These are phyloP conservation scores for Limenitis camilla DNA, from an alignment of 2,888 invertebrate genomes.

Conservation along the genomic window DNA sequence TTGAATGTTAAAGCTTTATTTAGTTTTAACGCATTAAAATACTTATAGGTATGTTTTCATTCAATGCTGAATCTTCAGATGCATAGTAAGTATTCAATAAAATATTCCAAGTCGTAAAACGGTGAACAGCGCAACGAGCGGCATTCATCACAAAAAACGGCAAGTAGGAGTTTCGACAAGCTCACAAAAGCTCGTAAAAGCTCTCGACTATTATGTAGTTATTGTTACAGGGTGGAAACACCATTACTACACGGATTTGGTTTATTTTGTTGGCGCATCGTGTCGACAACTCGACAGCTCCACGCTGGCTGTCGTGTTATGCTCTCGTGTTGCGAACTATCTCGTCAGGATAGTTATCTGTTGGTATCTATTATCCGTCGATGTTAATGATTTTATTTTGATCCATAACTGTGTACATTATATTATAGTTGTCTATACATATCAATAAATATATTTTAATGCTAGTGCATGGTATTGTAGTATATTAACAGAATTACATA, in stretches of 20 bases:
- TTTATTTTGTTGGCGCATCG: conserved; percentile 64
- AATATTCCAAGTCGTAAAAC: conserved; percentile 56
- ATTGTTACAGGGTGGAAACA: conserved; percentile 74
- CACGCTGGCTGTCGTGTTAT: conserved; percentile 21
- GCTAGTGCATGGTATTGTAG: no score
- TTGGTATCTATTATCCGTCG: background rate
- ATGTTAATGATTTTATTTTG: background rate
- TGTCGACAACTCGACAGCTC: conserved; percentile 37
- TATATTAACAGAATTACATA: no score
- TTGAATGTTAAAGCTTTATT: no score
- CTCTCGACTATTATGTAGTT: conserved; percentile 74
- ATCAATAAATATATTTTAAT: no score
- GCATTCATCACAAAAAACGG: conserved; percentile 65
- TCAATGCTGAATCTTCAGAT: conserved; percentile 42
- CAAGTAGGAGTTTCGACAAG: conserved; percentile 69
- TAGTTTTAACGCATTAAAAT: background rate
- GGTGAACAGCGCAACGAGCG: conserved; percentile 43
- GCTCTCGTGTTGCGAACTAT: conserved; percentile 20
- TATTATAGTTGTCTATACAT: no score
- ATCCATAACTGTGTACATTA: background rate
- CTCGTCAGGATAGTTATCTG: background rate
- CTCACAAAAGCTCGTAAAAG: conserved; percentile 74
- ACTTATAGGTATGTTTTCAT: conserved; percentile 30
- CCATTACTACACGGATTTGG: conserved; percentile 68
- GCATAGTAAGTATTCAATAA: conserved; percentile 67